Conservation (phyloP, 2,797 vertebrate species). For the Brotogeris chrysoptera region DNA sequence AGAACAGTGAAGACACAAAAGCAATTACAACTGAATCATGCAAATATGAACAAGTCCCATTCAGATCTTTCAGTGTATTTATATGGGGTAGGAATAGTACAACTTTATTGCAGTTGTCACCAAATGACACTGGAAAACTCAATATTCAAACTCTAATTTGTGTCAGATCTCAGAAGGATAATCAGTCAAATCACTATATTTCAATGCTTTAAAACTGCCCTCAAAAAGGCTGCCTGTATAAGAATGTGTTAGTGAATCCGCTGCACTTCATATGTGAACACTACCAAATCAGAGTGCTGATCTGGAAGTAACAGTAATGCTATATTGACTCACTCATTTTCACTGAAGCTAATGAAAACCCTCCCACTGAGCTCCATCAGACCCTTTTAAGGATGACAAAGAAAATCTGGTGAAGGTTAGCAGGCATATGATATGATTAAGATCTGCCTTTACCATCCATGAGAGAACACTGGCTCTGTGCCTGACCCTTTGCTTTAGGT, state of each 20-base stretch:
- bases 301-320: neutral
- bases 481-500: neutral
- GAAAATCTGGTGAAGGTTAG: conserved; percentile 48
- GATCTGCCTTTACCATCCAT: neutral
- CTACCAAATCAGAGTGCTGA: neutral
- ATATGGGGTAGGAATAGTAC: neutral
- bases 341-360: conserved; percentile 15
- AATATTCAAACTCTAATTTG: neutral
- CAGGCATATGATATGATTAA: conserved; percentile 31
- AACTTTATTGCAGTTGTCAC: neutral
- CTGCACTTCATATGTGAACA: neutral
- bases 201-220: neutral
- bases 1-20: neutral
- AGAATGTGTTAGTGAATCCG: neutral
- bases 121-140: neutral
- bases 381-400: conserved; percentile 49
- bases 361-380: conserved; percentile 38
- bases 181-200: neutral
- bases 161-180: neutral
- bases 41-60: conserved; percentile 24
- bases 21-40: neutral
- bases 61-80: conserved; percentile 16
- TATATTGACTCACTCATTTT: conserved; percentile 19
- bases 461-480: neutral
- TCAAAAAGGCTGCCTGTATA: neutral